Conservation (phyloP, 2,888 invertebrate species). For the Andricus quercusramuli region DNA sequence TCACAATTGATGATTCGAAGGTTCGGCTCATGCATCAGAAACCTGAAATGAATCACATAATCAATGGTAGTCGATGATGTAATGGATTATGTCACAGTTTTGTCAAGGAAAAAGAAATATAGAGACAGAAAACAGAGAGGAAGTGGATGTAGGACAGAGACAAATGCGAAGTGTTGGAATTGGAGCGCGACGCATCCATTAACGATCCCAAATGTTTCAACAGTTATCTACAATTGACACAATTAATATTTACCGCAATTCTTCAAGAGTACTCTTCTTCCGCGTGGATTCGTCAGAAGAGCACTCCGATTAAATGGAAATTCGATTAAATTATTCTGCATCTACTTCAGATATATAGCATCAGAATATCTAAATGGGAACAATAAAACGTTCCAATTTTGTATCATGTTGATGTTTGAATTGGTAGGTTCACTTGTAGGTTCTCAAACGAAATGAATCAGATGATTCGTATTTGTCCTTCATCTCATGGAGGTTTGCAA, state of each 20-base stretch:
- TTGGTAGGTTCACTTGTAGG: not conserved
- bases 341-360: not conserved
- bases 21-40: constrained; percentile 16
- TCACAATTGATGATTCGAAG: not conserved
- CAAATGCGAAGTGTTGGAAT: constrained; percentile 42
- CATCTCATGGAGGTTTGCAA: not conserved
- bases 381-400: not conserved
- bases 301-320: not conserved
- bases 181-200: constrained; percentile 54
- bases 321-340: constrained; percentile 3
- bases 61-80: constrained; percentile 45
- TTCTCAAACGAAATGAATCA: not conserved
- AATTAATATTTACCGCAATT: constrained; percentile 31
- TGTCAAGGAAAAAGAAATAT: constrained; percentile 25
- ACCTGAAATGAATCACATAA: constrained; percentile 29
- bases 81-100: constrained; percentile 47
- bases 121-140: constrained; percentile 10
- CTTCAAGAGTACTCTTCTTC: not conserved
- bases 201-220: constrained; percentile 58
- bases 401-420: not conserved
- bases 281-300: not conserved
- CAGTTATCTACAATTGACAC: constrained; percentile 42
- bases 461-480: not conserved
- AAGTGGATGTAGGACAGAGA: constrained; percentile 27
- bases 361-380: not conserved